Conservation (phyloP, 2,888 invertebrate species). For the Seira sanloemensis region DNA sequence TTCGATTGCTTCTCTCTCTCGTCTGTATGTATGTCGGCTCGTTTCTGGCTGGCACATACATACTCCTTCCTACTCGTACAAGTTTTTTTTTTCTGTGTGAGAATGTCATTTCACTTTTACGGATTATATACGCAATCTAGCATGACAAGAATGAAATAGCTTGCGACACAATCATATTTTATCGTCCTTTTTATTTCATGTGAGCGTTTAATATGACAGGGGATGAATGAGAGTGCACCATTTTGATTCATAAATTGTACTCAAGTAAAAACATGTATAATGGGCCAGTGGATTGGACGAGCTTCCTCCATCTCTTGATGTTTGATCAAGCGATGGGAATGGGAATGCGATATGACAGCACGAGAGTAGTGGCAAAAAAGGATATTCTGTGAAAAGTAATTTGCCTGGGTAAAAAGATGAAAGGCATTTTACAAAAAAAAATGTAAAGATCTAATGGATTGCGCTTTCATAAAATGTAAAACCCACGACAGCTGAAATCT, state of each 20-base stretch:
- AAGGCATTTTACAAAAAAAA: not conserved
- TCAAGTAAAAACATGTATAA: not conserved
- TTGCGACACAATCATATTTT: slow-evolving; percentile 16
- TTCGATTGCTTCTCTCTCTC: not conserved
- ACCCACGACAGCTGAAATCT: not conserved
- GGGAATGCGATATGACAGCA: not conserved
- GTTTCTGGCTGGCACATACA: not conserved
- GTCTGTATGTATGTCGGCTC: slow-evolving; percentile 26
- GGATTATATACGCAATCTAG: slow-evolving; percentile 8
- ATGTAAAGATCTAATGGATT: not conserved
- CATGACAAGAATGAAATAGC: slow-evolving; percentile 11
- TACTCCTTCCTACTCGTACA: not conserved
- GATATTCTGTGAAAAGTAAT: no score
- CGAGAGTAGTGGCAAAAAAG: not conserved
- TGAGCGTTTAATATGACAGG: not conserved
- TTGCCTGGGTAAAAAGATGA: no score
- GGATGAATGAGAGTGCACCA: slow-evolving; percentile 2
- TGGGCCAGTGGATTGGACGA: not conserved
- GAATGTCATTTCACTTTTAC: not conserved
- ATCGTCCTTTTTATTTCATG: not conserved
- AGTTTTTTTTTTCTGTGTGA: not conserved
- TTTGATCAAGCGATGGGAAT: not conserved
- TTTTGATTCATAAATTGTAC: not conserved
- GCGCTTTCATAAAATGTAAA: not conserved
- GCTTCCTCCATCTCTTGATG: not conserved